Conservation (phyloP, 2,797 vertebrate species). For the Loriculus beryllinus region DNA sequence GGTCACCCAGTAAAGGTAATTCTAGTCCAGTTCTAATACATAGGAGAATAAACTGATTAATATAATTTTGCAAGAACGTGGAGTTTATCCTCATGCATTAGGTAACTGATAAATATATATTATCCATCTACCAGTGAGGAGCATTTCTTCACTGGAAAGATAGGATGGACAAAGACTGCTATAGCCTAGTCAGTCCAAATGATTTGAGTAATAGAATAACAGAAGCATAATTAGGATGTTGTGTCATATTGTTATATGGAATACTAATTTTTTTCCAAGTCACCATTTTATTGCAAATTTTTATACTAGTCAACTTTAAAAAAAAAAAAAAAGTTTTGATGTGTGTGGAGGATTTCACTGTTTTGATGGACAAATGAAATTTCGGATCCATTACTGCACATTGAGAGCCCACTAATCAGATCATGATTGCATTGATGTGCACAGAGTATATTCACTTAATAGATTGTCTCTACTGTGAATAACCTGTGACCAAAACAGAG, state of each 20-base stretch:
- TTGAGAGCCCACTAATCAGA: not conserved
- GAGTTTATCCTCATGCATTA: not conserved
- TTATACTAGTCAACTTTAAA: not conserved
- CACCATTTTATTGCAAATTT: not conserved
- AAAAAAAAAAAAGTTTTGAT: not conserved
- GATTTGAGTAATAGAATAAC: not conserved
- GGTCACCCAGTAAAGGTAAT: not conserved
- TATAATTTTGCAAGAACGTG: not conserved
- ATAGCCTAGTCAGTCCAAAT: not conserved
- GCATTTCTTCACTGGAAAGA: not conserved
- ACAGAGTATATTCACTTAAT: not conserved
- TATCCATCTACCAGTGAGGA: not conserved
- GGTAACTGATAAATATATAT: not conserved
- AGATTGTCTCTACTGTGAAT: not conserved
- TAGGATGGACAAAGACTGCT: not conserved
- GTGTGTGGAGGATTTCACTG: rapidly evolving
- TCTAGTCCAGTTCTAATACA: not conserved
- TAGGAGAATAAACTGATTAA: not conserved
- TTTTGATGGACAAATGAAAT: not conserved
- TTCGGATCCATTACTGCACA: not conserved
- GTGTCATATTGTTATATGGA: not conserved
- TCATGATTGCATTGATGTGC: not conserved
- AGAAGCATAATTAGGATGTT: not conserved
- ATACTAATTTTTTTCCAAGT: not conserved
- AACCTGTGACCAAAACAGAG: not conserved